phyloP scores from a whole-genome alignment of 2,888 invertebrate species.

The Chelonus formosanus region DNA sequence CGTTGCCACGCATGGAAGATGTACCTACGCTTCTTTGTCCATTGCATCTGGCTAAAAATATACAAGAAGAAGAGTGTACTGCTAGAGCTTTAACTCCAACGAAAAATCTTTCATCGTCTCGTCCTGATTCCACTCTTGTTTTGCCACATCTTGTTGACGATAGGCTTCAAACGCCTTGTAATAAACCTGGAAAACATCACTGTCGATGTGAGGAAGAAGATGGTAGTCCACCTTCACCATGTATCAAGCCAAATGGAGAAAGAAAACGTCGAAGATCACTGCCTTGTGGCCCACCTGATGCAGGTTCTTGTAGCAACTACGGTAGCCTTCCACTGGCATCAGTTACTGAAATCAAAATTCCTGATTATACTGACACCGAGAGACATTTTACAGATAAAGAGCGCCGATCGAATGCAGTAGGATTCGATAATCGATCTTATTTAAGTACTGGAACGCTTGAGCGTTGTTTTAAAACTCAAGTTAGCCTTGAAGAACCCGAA shows the following conservation, averaged over 20 bases:
- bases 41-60: slow-evolving; percentile 56
- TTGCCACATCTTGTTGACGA: slow-evolving; percentile 71
- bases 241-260: slow-evolving; percentile 58
- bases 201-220: slow-evolving; percentile 80
- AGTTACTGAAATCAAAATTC: slow-evolving; percentile 28
- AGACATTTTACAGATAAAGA: slow-evolving; percentile 12
- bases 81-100: slow-evolving; percentile 58
- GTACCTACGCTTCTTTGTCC: slow-evolving; percentile 73
- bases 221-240: slow-evolving; percentile 63
- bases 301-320: slow-evolving; percentile 23
- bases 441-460: slow-evolving; percentile 51
- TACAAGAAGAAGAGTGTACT: slow-evolving; percentile 53
- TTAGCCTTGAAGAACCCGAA: slow-evolving; percentile 55
- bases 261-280: slow-evolving; percentile 60
- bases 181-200: slow-evolving; percentile 79
- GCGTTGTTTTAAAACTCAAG: slow-evolving; percentile 52
- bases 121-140: slow-evolving; percentile 51
- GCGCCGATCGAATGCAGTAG: slow-evolving; percentile 14
- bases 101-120: slow-evolving; percentile 49
- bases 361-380: neutral
- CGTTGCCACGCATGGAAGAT: slow-evolving; percentile 77
- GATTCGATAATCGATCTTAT: slow-evolving; percentile 37
- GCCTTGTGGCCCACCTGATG: slow-evolving; percentile 53
- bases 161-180: slow-evolving; percentile 76
- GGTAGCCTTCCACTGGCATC: slow-evolving; percentile 28